Percentiles rank a stretch among this genome's conserved stretches.
Evolutionary conservation across 2,113 vertebrate species (phyloP).

Genomic region (Vombatus ursinus): DNA sequence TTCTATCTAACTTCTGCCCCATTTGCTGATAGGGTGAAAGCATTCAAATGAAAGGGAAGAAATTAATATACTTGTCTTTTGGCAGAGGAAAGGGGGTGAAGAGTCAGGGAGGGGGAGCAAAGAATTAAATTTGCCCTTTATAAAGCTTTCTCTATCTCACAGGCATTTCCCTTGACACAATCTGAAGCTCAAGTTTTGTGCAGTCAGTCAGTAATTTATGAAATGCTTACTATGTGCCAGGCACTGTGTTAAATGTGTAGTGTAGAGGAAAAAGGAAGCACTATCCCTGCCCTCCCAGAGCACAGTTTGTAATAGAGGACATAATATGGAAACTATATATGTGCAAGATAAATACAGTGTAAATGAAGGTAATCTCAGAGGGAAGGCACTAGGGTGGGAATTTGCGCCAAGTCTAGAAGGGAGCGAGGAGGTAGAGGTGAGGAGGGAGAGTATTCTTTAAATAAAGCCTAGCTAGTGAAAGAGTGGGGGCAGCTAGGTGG

Average conservation of each 20-base stretch:
- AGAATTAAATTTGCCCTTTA: not conserved
- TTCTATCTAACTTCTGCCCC: not conserved
- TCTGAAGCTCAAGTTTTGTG: not conserved
- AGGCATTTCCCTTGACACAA: conserved; percentile 9
- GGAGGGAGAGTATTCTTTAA: not conserved
- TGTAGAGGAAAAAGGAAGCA: not conserved
- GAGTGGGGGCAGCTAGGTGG: too few species aligned
- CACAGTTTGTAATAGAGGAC: too few species aligned
- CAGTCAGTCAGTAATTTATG: not conserved
- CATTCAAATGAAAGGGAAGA: not conserved
- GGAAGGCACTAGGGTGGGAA: not conserved
- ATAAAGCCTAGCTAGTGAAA: too few species aligned
- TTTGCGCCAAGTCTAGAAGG: not conserved
- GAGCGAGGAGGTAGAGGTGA: not conserved
- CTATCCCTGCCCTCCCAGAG: not conserved
- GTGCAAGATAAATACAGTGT: not conserved
- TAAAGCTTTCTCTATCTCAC: conserved; percentile 13
- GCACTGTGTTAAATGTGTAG: not conserved
- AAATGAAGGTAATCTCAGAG: not conserved
- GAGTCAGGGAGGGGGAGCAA: not conserved
- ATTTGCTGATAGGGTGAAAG: not conserved
- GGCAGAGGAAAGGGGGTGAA: not conserved
- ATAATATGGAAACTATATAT: not conserved
- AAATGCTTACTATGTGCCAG: not conserved
- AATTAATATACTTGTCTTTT: not conserved